Percentiles rank a stretch among this genome's conserved stretches.
Conservation (phyloP, 2,888 invertebrate species). For the Pollenia angustigena region DNA sequence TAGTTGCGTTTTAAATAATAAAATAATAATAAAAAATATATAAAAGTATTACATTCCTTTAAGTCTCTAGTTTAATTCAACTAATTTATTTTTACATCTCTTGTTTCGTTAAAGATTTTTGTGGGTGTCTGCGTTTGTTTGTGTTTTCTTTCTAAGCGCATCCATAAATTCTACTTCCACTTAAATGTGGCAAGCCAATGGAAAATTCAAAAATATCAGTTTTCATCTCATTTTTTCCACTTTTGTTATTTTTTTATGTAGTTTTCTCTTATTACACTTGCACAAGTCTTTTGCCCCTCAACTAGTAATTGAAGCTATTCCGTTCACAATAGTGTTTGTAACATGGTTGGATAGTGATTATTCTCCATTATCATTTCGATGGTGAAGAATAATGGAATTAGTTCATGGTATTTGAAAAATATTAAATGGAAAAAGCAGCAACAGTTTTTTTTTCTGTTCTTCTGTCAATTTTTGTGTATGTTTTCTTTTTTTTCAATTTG, state of each 20-base stretch:
- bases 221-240: neutral
- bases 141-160: neutral
- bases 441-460: slow-evolving; percentile 30
- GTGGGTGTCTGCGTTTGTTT: neutral
- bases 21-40: too few relatives aligned
- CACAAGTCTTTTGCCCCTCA: neutral
- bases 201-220: slow-evolving; percentile 31
- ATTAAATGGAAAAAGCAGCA: slow-evolving; percentile 22
- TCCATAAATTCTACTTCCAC: slow-evolving; percentile 48
- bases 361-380: slow-evolving; percentile 40
- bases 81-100: slow-evolving; percentile 38
- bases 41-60: neutral
- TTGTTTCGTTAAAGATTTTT: slow-evolving; percentile 41
- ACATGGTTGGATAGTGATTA: slow-evolving; percentile 20
- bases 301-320: neutral
- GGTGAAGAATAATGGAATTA: slow-evolving; percentile 41
- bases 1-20: too few relatives aligned
- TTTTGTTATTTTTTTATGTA: neutral
- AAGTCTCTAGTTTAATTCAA: neutral
- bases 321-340: neutral
- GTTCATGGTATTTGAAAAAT: slow-evolving; percentile 31
- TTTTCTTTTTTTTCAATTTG: neutral
- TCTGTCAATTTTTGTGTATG: too few relatives aligned
- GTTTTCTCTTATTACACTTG: slow-evolving; percentile 28
- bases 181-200: slow-evolving; percentile 54